Evolutionary conservation across 2,797 vertebrate genomes (phyloP).

Genomic region (Fratercula arctica): DNA sequence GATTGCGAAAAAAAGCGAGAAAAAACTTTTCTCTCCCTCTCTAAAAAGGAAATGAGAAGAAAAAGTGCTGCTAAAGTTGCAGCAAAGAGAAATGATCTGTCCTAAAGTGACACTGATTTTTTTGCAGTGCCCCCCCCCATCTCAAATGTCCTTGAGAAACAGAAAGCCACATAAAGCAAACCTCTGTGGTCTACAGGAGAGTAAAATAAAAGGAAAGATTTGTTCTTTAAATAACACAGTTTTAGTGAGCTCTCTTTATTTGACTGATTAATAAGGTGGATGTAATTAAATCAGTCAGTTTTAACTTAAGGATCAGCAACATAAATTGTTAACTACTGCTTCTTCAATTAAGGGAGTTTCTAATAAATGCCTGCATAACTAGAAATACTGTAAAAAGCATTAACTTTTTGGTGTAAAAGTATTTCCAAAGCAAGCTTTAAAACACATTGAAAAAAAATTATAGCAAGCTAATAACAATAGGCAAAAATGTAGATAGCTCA

Average conservation of each 20-base stretch:
- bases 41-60: neutral
- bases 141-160: neutral
- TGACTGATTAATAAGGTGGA: neutral
- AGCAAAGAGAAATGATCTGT: neutral
- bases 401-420: neutral
- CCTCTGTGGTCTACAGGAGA: neutral
- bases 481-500: neutral
- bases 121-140: neutral
- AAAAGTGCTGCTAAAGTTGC: neutral
- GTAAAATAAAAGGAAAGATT: neutral
- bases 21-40: neutral
- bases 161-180: neutral
- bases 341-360: neutral
- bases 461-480: neutral
- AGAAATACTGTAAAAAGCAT: neutral
- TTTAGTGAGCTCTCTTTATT: neutral
- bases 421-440: neutral
- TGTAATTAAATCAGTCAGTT: neutral
- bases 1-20: neutral
- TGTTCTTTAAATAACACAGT: neutral
- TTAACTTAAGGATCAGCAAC: neutral
- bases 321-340: neutral
- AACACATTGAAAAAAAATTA: neutral
- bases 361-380: neutral
- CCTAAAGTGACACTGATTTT: neutral